Conservation (phyloP, 2,888 invertebrate species). For the Rotaria macrura region DNA sequence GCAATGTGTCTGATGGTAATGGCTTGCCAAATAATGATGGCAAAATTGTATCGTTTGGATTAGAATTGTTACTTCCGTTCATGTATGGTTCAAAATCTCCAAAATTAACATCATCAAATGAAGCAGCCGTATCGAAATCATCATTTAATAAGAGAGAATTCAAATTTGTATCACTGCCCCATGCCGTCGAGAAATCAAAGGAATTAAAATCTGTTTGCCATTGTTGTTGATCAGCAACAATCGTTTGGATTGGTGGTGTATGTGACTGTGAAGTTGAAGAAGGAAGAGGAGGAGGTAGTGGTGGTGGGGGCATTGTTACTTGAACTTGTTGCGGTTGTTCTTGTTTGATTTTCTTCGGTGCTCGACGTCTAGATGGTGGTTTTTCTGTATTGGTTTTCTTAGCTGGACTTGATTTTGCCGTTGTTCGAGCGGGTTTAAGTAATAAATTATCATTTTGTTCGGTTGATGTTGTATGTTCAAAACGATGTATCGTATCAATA, state of each 20-base stretch:
- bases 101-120: slow-evolving; percentile 13
- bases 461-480: neutral
- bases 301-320: neutral
- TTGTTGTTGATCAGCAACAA: neutral
- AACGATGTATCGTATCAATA: neutral
- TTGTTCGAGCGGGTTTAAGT: neutral
- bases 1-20: neutral
- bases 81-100: slow-evolving; percentile 17
- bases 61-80: neutral
- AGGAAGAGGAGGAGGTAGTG: neutral
- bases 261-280: neutral
- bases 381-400: neutral
- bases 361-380: neutral
- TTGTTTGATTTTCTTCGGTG: neutral
- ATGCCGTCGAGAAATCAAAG: neutral
- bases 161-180: neutral
- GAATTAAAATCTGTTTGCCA: slow-evolving; percentile 23
- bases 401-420: neutral
- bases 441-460: neutral
- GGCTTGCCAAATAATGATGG: neutral
- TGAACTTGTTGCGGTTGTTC: neutral
- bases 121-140: slow-evolving; percentile 12
- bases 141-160: slow-evolving; percentile 19
- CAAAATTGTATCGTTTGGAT: neutral
- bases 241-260: neutral